These are phyloP conservation scores for Tragelaphus imberbis DNA, from an alignment of 2,113 vertebrate species.

Conservation along the genomic window DNA sequence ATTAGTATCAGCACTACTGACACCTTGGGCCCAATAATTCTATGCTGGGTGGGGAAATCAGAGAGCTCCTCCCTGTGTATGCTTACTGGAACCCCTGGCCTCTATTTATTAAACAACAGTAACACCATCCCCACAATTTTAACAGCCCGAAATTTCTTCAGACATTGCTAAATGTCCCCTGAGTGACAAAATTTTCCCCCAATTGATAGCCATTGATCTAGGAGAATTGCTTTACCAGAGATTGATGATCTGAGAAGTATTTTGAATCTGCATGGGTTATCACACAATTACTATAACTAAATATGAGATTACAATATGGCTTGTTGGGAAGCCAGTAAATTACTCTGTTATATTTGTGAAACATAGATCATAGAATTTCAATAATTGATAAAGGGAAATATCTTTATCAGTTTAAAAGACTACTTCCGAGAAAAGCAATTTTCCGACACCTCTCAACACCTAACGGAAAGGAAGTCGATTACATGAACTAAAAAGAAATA, in stretches of 20 bases:
- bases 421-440: not conserved
- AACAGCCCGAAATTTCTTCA: not conserved
- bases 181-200: not conserved
- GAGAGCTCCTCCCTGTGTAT: not conserved
- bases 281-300: not conserved
- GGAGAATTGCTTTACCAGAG: not conserved
- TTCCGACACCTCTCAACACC: not conserved
- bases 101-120: not conserved
- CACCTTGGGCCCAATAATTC: not conserved
- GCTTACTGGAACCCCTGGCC: not conserved
- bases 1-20: not conserved
- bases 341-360: not conserved
- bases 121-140: not conserved
- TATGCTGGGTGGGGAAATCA: not conserved
- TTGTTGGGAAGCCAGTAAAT: not conserved
- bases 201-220: not conserved
- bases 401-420: not conserved
- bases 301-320: not conserved
- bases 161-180: not conserved
- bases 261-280: not conserved
- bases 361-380: not conserved
- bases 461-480: not conserved
- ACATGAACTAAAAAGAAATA: not conserved
- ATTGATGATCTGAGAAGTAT: not conserved
- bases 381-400: not conserved